phyloP scores from a whole-genome alignment of 2,113 vertebrate species.

The Clarias gariepinus region DNA sequence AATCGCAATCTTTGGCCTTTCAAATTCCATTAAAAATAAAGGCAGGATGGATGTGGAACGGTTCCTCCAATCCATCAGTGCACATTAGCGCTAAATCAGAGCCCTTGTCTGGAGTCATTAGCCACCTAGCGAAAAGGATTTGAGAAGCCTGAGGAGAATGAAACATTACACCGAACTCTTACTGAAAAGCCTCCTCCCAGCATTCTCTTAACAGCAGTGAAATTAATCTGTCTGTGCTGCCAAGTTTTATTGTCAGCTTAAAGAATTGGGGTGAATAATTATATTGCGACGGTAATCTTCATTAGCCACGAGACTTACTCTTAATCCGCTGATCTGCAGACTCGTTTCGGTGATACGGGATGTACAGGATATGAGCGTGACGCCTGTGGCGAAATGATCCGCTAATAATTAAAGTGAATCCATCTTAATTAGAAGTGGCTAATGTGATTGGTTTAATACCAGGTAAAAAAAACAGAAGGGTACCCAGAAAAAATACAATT shows the following conservation, averaged over 20 bases:
- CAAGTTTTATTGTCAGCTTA: constrained; percentile 27
- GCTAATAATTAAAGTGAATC: background rate
- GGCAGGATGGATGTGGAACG: constrained; percentile 62
- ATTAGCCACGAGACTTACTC: background rate
- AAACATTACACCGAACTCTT: constrained; percentile 43
- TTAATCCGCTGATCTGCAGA: background rate
- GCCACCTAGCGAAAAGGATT: constrained; percentile 57
- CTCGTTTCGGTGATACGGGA: background rate
- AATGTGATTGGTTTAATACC: constrained; percentile 40
- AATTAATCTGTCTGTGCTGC: constrained; percentile 9
- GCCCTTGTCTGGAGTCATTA: constrained; percentile 69
- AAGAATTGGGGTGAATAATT: constrained; percentile 10
- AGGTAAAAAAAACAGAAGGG: background rate
- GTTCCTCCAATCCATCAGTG: constrained; percentile 68
- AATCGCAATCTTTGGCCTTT: constrained; percentile 57
- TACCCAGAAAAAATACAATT: constrained; percentile 53
- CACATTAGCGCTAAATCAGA: constrained; percentile 71
- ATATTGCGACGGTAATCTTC: constrained; percentile 1
- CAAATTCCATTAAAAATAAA: constrained; percentile 77
- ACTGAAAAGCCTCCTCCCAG: constrained; percentile 9
- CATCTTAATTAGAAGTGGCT: constrained; percentile 31
- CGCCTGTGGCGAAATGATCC: background rate
- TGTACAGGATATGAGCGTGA: background rate
- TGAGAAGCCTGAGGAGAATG: constrained; percentile 50
- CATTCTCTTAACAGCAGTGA: constrained; percentile 22